phyloP scores from a whole-genome alignment of 2,888 invertebrate genomes.

The Dorcus parallelipipedus region DNA sequence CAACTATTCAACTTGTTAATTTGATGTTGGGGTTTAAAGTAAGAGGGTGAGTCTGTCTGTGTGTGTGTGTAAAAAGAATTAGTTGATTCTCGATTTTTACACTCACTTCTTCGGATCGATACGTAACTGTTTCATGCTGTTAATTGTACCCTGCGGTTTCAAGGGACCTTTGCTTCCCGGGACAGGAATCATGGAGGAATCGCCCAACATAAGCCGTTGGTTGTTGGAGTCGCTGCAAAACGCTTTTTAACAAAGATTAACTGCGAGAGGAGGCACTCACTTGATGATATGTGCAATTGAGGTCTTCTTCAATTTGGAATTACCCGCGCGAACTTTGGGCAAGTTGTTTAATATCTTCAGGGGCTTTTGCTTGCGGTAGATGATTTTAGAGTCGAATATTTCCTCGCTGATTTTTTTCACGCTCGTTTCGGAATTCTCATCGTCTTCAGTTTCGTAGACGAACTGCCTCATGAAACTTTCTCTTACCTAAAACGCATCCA shows the following conservation, averaged over 20 bases:
- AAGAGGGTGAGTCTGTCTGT: neutral
- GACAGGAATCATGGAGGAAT: constrained; percentile 89
- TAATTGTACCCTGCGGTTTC: constrained; percentile 84
- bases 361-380: constrained; percentile 80
- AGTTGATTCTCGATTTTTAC: constrained; percentile 1
- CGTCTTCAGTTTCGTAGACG: constrained; percentile 82
- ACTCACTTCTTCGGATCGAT: constrained; percentile 85
- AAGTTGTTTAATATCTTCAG: constrained; percentile 77
- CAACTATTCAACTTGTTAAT: neutral
- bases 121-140: constrained; percentile 73
- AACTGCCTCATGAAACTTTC: constrained; percentile 99
- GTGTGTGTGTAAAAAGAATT: neutral
- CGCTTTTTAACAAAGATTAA: constrained; percentile 1
- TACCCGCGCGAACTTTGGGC: constrained; percentile 78
- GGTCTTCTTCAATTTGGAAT: constrained; percentile 73
- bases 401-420: constrained; percentile 57
- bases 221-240: constrained; percentile 83
- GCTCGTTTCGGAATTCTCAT: constrained; percentile 63
- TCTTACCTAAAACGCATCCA: constrained; percentile 60
- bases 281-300: constrained; percentile 86
- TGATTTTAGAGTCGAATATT: constrained; percentile 68
- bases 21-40: neutral
- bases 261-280: constrained; percentile 51
- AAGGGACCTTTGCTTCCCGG: constrained; percentile 74
- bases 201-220: constrained; percentile 86